Conservation (phyloP, 2,888 invertebrate genomes). For the Acleris holmiana region DNA sequence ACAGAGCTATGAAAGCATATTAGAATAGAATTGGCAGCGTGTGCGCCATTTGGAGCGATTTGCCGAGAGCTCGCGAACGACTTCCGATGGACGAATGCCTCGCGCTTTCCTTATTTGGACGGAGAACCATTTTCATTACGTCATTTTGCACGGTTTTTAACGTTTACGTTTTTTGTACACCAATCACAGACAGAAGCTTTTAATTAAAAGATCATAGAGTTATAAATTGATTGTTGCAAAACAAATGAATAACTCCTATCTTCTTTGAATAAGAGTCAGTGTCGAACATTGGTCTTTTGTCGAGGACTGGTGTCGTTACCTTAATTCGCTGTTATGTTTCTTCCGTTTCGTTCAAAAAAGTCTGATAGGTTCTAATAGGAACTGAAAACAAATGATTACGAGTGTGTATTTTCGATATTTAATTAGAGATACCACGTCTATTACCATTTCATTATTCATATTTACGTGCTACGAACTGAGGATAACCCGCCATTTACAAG, state of each 20-base stretch:
- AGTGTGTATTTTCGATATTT: background rate
- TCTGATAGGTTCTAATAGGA: too few relatives aligned
- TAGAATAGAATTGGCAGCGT: constrained; percentile 58
- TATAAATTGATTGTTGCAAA: too few relatives aligned
- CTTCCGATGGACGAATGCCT: constrained; percentile 66
- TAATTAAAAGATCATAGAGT: too few relatives aligned
- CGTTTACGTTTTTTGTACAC: too few relatives aligned
- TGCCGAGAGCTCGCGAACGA: constrained; percentile 60
- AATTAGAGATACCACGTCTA: background rate
- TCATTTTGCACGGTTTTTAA: constrained; percentile 52
- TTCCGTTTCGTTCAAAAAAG: too few relatives aligned
- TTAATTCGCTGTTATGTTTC: too few relatives aligned
- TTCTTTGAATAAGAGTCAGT: too few relatives aligned
- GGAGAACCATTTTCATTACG: constrained; percentile 65
- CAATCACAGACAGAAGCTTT: too few relatives aligned
- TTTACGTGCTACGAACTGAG: background rate
- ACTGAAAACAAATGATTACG: background rate
- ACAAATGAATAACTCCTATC: too few relatives aligned
- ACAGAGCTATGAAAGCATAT: constrained; percentile 40
- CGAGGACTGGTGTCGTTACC: too few relatives aligned
- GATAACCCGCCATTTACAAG: background rate
- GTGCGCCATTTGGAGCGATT: constrained; percentile 61
- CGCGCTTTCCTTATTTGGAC: constrained; percentile 62
- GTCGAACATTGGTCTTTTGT: too few relatives aligned
- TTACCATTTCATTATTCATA: too few relatives aligned